These are phyloP conservation scores for Sinotaia quadrata DNA, from an alignment of 2,888 invertebrate genomes.

Conservation along the genomic window DNA sequence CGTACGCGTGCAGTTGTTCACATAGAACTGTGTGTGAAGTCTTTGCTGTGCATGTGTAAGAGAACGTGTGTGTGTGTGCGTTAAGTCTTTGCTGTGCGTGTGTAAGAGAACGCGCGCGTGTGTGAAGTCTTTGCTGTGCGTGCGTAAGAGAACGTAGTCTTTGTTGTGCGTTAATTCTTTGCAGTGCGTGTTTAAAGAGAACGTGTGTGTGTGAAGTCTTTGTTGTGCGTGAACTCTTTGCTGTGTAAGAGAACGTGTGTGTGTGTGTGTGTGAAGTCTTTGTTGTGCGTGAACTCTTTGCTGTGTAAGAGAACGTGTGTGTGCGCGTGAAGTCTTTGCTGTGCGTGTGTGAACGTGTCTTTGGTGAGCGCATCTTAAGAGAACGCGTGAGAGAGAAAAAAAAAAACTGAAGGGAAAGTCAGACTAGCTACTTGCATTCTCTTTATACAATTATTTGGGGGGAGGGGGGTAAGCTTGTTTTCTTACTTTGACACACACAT, in stretches of 20 bases:
- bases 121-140: not conserved
- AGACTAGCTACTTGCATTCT: no score
- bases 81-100: not conserved
- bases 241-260: not conserved
- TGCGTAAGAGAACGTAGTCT: constrained; percentile 3
- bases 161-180: no score
- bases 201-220: constrained; percentile 2
- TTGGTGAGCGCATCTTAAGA: not conserved
- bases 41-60: not conserved
- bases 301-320: not conserved
- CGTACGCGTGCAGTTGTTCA: no score
- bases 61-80: constrained; percentile 1
- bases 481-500: no score
- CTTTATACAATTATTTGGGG: no score
- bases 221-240: not conserved
- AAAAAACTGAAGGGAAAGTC: no score
- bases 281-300: not conserved
- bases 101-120: not conserved
- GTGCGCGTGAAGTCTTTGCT: not conserved
- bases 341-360: not conserved
- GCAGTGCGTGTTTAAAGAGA: no score
- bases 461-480: no score
- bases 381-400: not conserved
- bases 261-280: not conserved
- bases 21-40: no score